phyloP scores from a whole-genome alignment of 2,888 invertebrate genomes.

The Leptura quadrifasciata region DNA sequence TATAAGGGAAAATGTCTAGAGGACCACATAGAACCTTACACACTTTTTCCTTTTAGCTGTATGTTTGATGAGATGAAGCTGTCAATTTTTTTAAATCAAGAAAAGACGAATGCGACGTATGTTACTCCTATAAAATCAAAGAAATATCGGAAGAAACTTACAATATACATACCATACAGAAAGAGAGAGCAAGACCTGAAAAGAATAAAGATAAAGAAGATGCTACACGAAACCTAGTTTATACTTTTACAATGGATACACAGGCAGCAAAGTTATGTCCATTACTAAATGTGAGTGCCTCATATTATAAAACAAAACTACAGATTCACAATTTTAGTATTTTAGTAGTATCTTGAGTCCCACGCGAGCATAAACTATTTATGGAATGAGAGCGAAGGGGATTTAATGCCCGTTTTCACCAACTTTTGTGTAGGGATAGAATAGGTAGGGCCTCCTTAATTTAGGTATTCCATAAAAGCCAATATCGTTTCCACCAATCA shows the following conservation, averaged over 20 bases:
- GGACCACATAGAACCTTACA: constrained; percentile 21
- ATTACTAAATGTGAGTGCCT: constrained; percentile 47
- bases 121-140: constrained; percentile 17
- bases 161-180: constrained; percentile 32
- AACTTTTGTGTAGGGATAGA: too few species aligned
- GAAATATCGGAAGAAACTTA: constrained; percentile 36
- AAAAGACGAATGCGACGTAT: too few species aligned
- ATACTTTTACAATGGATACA: constrained; percentile 52
- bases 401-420: too few species aligned
- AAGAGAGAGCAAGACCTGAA: constrained; percentile 40
- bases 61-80: constrained; percentile 1
- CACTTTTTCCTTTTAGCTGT: constrained; percentile 27
- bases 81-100: background rate
- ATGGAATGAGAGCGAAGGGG: constrained; percentile 33
- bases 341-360: too few species aligned
- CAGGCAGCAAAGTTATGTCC: constrained; percentile 53
- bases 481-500: too few species aligned
- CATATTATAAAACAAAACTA: constrained; percentile 52
- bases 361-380: constrained; percentile 37
- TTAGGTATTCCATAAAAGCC: too few species aligned
- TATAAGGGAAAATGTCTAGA: constrained; percentile 39
- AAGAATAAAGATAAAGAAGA: constrained; percentile 39
- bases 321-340: constrained; percentile 47
- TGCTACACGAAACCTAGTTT: constrained; percentile 27
- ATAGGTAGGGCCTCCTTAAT: too few species aligned